A percentile compares a stretch with the other conserved stretches of the same genome.
Evolutionary conservation across 2,888 invertebrate genomes (phyloP).

Genomic region (Electrophaes corylata): DNA sequence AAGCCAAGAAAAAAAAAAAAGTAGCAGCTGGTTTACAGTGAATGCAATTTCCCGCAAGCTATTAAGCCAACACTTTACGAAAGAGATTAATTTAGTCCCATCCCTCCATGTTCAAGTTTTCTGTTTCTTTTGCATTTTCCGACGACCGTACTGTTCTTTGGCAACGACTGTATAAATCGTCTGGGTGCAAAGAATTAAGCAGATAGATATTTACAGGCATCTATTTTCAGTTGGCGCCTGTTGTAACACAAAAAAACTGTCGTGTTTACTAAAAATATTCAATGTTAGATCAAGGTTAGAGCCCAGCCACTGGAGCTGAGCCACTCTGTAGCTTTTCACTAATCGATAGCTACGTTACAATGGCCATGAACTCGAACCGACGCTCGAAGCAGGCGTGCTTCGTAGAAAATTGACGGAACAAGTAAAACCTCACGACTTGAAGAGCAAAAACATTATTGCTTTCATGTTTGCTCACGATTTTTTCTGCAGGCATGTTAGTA

Average conservation of each 20-base stretch:
- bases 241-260: constrained; percentile 26
- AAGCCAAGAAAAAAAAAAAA: too few species aligned
- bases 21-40: constrained; percentile 37
- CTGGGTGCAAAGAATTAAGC: constrained; percentile 27
- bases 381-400: constrained; percentile 51
- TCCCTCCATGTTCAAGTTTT: constrained; percentile 39
- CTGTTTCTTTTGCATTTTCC: constrained; percentile 35
- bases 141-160: constrained; percentile 28
- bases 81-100: constrained; percentile 45
- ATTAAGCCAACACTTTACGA: constrained; percentile 44
- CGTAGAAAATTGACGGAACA: constrained; percentile 54
- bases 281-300: constrained; percentile 53
- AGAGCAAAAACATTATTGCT: constrained; percentile 44
- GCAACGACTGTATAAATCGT: constrained; percentile 35
- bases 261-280: constrained; percentile 39
- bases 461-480: constrained; percentile 42
- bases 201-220: constrained; percentile 14
- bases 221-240: constrained; percentile 34
- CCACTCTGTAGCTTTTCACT: constrained; percentile 56
- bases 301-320: constrained; percentile 49
- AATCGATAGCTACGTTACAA: constrained; percentile 68
- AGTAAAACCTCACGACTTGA: constrained; percentile 53
- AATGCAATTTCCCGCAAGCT: constrained; percentile 43
- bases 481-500: constrained; percentile 30
- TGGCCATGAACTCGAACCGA: constrained; percentile 72